phyloP scores from a whole-genome alignment of 2,888 invertebrate species.

The Cynaeus angustus region DNA sequence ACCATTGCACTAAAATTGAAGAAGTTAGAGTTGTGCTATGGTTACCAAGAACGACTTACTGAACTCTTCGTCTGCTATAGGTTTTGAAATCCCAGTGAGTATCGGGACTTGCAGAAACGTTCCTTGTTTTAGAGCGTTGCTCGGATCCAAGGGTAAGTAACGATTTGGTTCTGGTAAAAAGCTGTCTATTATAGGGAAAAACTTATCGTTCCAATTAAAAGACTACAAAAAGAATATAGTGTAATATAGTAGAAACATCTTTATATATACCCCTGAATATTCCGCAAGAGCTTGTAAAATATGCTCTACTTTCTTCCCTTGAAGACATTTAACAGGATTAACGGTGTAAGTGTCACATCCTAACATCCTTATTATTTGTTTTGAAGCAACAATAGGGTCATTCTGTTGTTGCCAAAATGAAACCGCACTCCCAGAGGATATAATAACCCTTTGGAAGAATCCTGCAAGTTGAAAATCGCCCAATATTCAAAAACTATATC shows the following conservation, averaged over 20 bases:
- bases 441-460: conserved; percentile 79
- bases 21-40: conserved; percentile 51
- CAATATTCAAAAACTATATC: too few relatives aligned
- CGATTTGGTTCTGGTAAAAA: conserved; percentile 77
- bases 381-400: conserved; percentile 73
- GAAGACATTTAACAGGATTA: conserved; percentile 77
- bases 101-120: conserved; percentile 77
- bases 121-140: conserved; percentile 73
- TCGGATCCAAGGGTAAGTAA: conserved; percentile 76
- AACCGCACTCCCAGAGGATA: conserved; percentile 78
- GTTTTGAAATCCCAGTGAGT: conserved; percentile 80
- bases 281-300: conserved; percentile 76
- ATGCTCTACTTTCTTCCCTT: conserved; percentile 76
- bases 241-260: conserved; percentile 1
- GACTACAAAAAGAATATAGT: conserved; percentile 69
- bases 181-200: conserved; percentile 79
- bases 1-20: conserved; percentile 74
- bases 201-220: conserved; percentile 74
- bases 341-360: conserved; percentile 74
- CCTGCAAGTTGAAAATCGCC: conserved; percentile 68
- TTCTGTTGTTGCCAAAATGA: conserved; percentile 71
- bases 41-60: conserved; percentile 53
- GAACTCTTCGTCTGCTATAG: conserved; percentile 66
- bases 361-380: conserved; percentile 74
- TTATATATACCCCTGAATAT: conserved; percentile 72